Base-by-base conservation (phyloP, 2,888 invertebrate species). In the Dasysyrphus albostriatus region DNA sequence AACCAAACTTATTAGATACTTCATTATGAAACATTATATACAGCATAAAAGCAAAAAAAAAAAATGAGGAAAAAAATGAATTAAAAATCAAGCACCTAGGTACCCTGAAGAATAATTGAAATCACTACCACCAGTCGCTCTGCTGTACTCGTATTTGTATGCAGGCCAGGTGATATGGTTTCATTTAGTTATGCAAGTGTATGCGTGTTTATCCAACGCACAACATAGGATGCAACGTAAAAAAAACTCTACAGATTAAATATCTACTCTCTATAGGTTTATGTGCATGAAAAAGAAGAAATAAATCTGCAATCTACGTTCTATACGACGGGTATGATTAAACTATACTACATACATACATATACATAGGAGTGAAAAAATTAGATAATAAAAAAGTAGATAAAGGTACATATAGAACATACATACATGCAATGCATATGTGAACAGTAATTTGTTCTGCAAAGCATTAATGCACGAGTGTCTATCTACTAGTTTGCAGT, bases 81-180 rank as follows among this genome's bases (percentile, higher is more conserved):
- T 75, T 32, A 69, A 70, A 63, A 69, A 59, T 56, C 69, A 70
- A 76, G 47, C 69, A 56, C 63, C 54, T 63, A n/a, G n/a, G n/a
- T n/a, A 29, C 42, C 70, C 63, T 49, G 32, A 56, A 65, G 32
- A 76, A 58, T 44, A 72, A 56, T 24, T 44, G 14, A 47, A 63
- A 70, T 76, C 75, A 61, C 42, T 59, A 44, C 54, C 75, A 63
- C 44, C 70, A 70, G 54, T 16, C 14, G 7, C 37, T 63, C 7
- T 44, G 5, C 24, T 49, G 5, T 34, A 44, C 63, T 42, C 76
- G 9, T 59, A 24, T 3, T 24, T 3, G 24, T 24, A 24, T 63
- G 63, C 63, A 49, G 39, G 70, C 58, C 44, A 76, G 54, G 54
- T 69, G 29, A 44, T 59, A 58, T 34, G 37, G 51, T 61, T 56